Percentiles rank a stretch among this genome's conserved stretches.
Evolutionary conservation across 2,113 vertebrate species (phyloP).

Genomic region (Rousettus leschenaultii): DNA sequence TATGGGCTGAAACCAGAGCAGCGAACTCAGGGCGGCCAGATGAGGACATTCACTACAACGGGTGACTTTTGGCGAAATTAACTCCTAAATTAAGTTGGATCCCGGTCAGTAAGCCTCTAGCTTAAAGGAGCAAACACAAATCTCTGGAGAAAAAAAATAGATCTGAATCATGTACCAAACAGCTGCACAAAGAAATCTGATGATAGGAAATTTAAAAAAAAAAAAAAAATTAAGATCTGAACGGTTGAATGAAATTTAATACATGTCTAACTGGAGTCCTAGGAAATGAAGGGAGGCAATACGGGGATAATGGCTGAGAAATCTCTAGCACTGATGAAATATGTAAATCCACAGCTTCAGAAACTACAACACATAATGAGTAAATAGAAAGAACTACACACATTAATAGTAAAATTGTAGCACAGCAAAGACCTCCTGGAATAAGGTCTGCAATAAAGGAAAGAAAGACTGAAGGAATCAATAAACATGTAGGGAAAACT

Average conservation of each 20-base stretch:
- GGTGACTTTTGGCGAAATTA: neutral
- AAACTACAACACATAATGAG: neutral
- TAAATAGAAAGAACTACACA: neutral
- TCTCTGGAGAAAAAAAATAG: neutral
- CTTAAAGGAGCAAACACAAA: neutral
- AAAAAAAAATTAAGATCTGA: neutral
- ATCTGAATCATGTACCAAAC: neutral
- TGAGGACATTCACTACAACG: neutral
- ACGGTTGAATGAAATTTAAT: neutral
- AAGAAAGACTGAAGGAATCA: neutral
- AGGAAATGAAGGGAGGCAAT: neutral
- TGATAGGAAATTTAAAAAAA: neutral
- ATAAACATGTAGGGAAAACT: neutral
- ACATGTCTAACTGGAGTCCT: neutral
- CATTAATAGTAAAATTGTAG: neutral
- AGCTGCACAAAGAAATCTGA: neutral
- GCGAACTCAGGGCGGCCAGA: neutral
- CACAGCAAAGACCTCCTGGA: neutral
- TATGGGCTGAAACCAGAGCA: neutral
- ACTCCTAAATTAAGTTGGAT: neutral
- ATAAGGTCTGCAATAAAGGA: neutral
- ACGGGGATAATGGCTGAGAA: neutral
- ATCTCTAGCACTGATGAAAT: neutral
- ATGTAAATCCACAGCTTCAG: neutral
- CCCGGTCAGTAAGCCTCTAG: neutral